phyloP scores from a whole-genome alignment of 2,113 vertebrate genomes.

The Cochlearius cochlearius region DNA sequence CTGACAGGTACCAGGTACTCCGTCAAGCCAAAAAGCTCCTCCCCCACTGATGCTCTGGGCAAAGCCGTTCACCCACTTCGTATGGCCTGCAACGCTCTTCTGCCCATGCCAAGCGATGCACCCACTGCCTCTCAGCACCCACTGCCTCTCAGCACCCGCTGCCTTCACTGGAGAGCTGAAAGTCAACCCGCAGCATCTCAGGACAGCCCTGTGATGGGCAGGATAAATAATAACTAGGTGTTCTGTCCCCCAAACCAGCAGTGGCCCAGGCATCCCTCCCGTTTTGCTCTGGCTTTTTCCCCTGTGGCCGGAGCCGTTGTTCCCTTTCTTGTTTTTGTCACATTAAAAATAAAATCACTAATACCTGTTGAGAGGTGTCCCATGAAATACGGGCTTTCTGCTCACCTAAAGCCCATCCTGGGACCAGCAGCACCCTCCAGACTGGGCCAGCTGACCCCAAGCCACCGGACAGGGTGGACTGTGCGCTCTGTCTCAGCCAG shows the following conservation, averaged over 20 bases:
- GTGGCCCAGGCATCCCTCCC: neutral
- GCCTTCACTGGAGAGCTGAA: rapidly evolving
- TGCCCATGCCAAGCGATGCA: neutral
- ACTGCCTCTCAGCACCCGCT: too few species aligned
- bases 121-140: neutral
- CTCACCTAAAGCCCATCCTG: neutral
- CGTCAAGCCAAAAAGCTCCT: neutral
- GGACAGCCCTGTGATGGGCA: neutral
- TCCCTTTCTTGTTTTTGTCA: neutral
- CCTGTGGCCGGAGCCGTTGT: neutral
- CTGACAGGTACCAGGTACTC: neutral
- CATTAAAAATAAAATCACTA: neutral
- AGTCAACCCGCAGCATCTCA: neutral
- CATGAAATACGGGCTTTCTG: neutral
- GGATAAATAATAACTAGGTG: too few species aligned
- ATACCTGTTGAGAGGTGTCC: neutral
- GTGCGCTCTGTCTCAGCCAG: neutral
- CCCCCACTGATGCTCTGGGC: neutral
- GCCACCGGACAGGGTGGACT: too few species aligned
- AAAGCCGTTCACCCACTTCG: neutral
- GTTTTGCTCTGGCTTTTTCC: neutral
- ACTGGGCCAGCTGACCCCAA: neutral
- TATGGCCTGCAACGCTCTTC: rapidly evolving
- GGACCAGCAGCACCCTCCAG: neutral
- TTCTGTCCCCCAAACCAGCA: neutral